A percentile compares a stretch with the other conserved stretches of the same genome.
Evolutionary conservation across 2,797 vertebrate genomes (phyloP).

Genomic region (Cichlasoma orientale): DNA sequence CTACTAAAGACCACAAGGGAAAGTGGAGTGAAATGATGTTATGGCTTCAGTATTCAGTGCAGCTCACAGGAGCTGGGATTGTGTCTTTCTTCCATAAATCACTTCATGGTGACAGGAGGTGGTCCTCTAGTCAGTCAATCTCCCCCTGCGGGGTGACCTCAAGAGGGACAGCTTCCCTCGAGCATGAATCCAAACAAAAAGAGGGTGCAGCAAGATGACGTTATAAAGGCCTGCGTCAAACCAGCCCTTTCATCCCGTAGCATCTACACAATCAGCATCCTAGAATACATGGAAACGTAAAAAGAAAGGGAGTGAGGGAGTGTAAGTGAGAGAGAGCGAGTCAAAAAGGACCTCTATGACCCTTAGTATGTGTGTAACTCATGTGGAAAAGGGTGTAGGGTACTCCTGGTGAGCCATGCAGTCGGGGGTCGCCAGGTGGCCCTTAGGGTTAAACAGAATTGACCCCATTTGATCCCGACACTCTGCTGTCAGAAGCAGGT

Average conservation of each 20-base stretch:
- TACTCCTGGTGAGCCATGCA: conserved; percentile 57
- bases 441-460: too few relatives aligned
- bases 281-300: conserved; percentile 37
- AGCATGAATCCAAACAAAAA: conserved; percentile 71
- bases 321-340: background rate
- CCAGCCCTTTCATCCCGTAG: conserved; percentile 63
- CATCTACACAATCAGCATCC: conserved; percentile 59
- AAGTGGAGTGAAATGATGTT: conserved; percentile 23
- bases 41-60: conserved; percentile 41
- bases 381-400: conserved; percentile 55
- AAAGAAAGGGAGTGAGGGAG: background rate
- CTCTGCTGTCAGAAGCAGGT: conserved; percentile 61
- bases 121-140: conserved; percentile 59
- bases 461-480: conserved; percentile 72
- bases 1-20: conserved; percentile 17
- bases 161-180: conserved; percentile 66
- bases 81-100: conserved; percentile 77
- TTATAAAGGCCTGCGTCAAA: conserved; percentile 60
- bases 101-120: conserved; percentile 73
- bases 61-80: conserved; percentile 68
- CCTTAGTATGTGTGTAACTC: conserved; percentile 48
- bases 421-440: background rate
- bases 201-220: conserved; percentile 51
- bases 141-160: conserved; percentile 60
- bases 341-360: conserved; percentile 49